A percentile compares a stretch with the other conserved stretches of the same genome.
These are phyloP conservation scores for Eurystomus glaucurus DNA, from an alignment of 2,797 vertebrate species.

Conservation along the genomic window DNA sequence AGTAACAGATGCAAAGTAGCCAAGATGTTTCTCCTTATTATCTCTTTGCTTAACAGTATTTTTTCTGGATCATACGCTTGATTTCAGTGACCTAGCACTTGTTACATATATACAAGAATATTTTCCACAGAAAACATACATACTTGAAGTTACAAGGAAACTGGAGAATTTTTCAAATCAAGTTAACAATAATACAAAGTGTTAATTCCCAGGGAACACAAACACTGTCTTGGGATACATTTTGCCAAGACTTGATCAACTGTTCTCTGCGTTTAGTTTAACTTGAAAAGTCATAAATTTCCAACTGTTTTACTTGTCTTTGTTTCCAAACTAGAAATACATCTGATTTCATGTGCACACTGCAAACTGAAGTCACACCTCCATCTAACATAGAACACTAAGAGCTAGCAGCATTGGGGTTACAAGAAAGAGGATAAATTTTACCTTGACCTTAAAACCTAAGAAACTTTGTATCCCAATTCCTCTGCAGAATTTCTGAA, in stretches of 20 bases:
- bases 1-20: neutral
- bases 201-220: neutral
- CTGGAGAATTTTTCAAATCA: neutral
- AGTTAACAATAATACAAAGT: neutral
- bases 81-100: neutral
- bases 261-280: neutral
- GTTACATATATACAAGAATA: neutral
- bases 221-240: neutral
- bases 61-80: neutral
- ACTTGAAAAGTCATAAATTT: neutral
- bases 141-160: neutral
- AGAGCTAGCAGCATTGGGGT: accelerated
- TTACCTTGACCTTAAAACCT: neutral
- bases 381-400: neutral
- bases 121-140: neutral
- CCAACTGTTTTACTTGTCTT: neutral
- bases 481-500: neutral
- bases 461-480: neutral
- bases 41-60: neutral
- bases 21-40: neutral
- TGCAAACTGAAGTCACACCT: neutral
- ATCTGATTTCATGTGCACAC: neutral
- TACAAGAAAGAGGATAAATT: neutral
- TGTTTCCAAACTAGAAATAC: neutral
- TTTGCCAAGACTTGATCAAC: neutral